Evolutionary conservation across 2,113 vertebrate genomes (phyloP).

Genomic region (Tenrec ecaudatus): DNA sequence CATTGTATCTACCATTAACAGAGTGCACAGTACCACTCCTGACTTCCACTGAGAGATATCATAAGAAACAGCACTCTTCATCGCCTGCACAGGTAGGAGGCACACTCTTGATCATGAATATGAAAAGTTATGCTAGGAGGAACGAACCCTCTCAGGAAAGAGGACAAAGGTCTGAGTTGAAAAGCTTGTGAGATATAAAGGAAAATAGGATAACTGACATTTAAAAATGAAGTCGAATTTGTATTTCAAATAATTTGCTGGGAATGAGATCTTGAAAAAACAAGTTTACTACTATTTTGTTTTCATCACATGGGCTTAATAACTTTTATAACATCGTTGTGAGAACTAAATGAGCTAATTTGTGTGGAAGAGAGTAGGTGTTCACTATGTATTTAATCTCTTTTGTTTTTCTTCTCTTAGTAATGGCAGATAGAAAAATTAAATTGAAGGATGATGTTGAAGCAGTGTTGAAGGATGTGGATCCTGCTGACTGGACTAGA

Average conservation of each 20-base stretch:
- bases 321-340: not conserved
- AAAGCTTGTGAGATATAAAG: constrained; percentile 10
- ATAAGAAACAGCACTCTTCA: not conserved
- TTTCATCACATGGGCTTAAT: not conserved
- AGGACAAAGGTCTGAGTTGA: not conserved
- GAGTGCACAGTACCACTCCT: not conserved
- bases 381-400: not conserved
- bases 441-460: not conserved
- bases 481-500: not conserved
- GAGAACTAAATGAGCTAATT: not conserved
- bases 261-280: not conserved
- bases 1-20: constrained; percentile 21
- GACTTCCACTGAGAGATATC: not conserved
- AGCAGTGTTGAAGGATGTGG: not conserved
- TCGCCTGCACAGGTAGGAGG: not conserved
- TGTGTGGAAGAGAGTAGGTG: not conserved
- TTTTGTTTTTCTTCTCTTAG: not conserved
- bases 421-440: not conserved
- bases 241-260: not conserved
- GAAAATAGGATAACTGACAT: not conserved
- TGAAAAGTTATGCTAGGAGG: constrained; percentile 39
- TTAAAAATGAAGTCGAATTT: not conserved
- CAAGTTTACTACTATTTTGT: not conserved
- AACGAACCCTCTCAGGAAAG: not conserved
- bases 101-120: constrained; percentile 48